A percentile compares a stretch with the other conserved stretches of the same genome.
Conservation (phyloP, 2,888 invertebrate genomes). For the Conomelus anceps region DNA sequence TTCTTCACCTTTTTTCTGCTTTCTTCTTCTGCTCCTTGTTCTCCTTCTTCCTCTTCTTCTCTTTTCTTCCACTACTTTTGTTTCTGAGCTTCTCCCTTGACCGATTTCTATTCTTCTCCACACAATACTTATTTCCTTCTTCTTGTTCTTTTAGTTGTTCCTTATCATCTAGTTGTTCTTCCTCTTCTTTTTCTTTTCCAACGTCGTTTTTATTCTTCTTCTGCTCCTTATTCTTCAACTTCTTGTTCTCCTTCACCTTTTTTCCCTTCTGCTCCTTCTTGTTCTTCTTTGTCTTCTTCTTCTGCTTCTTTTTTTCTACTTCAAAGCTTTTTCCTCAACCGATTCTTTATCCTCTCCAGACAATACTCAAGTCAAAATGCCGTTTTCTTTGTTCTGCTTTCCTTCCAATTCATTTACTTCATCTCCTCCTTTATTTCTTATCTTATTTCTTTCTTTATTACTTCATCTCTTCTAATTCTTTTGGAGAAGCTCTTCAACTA, state of each 20-base stretch:
- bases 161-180: neutral
- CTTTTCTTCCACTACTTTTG: too few relatives aligned
- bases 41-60: too few relatives aligned
- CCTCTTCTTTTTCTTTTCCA: neutral
- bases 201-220: neutral
- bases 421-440: neutral
- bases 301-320: neutral
- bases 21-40: too few relatives aligned
- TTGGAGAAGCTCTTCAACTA: too few relatives aligned
- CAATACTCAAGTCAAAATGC: too few relatives aligned
- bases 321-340: neutral
- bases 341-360: neutral
- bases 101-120: too few relatives aligned
- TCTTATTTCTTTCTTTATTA: neutral
- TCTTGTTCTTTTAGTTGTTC: neutral
- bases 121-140: neutral
- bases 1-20: too few relatives aligned
- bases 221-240: neutral
- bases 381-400: neutral
- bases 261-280: neutral
- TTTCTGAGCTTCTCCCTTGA: too few relatives aligned
- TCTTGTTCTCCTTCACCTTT: neutral
- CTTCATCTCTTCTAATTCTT: neutral
- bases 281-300: neutral
- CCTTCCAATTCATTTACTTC: neutral